Conservation (phyloP, 2,888 invertebrate genomes). For the Athalia cordata region DNA sequence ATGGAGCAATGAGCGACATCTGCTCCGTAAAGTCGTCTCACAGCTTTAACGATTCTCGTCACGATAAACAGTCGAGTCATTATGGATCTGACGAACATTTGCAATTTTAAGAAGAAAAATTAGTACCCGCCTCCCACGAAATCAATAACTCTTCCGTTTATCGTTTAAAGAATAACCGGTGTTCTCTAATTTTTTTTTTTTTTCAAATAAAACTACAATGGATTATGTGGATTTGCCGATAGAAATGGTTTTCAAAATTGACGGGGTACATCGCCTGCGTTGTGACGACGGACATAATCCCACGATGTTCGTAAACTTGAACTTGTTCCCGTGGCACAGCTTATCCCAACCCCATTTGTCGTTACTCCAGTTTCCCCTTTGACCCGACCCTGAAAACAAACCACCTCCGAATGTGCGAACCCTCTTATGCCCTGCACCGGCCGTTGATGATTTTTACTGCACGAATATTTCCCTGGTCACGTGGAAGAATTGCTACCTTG, state of each 20-base stretch:
- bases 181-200: no score
- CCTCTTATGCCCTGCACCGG: constrained; percentile 35
- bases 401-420: constrained; percentile 43
- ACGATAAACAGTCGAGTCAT: constrained; percentile 34
- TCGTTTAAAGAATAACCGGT: no score
- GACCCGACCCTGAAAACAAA: constrained; percentile 35
- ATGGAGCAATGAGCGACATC: constrained; percentile 44
- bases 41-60: constrained; percentile 30
- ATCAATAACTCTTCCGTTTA: no score
- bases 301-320: constrained; percentile 32
- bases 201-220: no score
- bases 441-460: constrained; percentile 23
- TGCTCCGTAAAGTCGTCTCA: constrained; percentile 29
- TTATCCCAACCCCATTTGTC: constrained; percentile 37
- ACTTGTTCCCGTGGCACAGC: constrained; percentile 40
- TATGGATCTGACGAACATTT: constrained; percentile 1
- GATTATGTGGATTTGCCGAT: background rate
- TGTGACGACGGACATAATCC: background rate
- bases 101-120: no score
- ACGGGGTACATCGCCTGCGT: background rate
- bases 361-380: constrained; percentile 41
- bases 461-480: constrained; percentile 6
- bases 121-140: no score
- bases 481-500: constrained; percentile 21
- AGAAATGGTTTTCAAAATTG: background rate